Conservation (phyloP, 2,113 vertebrate species). For the Paramisgurnus dabryanus region DNA sequence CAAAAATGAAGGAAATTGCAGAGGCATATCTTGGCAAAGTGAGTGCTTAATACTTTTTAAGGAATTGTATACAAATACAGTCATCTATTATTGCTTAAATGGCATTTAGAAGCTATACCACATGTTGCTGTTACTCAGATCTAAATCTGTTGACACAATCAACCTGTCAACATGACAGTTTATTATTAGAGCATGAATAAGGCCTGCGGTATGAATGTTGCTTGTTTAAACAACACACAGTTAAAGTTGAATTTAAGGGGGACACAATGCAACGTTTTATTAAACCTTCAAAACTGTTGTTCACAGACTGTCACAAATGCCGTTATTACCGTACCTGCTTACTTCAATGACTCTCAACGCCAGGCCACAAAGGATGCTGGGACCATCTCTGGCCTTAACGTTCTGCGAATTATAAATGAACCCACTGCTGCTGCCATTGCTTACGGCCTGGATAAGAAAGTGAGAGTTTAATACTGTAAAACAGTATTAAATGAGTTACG, state of each 20-base stretch:
- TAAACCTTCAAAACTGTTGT: not conserved
- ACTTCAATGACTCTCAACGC: conserved; percentile 78
- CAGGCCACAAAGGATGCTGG: conserved; percentile 79
- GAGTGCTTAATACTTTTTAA: not conserved
- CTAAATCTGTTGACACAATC: not conserved
- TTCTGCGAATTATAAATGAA: conserved; percentile 77
- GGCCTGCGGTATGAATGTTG: not conserved
- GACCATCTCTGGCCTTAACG: conserved; percentile 75
- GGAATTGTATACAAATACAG: not conserved
- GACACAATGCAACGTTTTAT: not conserved
- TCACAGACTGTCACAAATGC: conserved; percentile 68
- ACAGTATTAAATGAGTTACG: not conserved
- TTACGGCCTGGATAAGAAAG: conserved; percentile 78
- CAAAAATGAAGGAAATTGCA: conserved; percentile 77
- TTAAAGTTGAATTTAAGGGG: not conserved
- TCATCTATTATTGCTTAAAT: not conserved
- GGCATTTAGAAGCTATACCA: not conserved
- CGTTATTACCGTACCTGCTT: conserved; percentile 76
- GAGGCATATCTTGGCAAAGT: conserved; percentile 79
- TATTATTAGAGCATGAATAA: conserved; percentile 8
- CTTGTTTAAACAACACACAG: not conserved
- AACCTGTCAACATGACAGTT: not conserved
- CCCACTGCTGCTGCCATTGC: conserved; percentile 78
- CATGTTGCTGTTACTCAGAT: not conserved
- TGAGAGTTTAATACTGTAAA: conserved; percentile 33